Evolutionary conservation across 2,797 vertebrate genomes (phyloP), one percentile per base, ranked within the genome.

Genomic region (Erethizon dorsatum): DNA sequence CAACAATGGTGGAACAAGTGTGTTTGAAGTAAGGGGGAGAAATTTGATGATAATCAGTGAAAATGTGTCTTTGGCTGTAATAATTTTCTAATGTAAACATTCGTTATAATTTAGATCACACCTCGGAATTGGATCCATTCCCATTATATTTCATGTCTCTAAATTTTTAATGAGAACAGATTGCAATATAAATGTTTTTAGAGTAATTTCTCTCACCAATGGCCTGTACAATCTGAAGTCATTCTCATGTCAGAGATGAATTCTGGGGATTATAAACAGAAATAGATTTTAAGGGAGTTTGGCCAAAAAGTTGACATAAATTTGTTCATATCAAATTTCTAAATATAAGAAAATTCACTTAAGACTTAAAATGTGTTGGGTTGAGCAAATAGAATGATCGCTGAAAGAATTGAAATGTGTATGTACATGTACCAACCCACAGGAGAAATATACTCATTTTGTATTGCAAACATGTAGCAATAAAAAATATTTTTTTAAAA

Each of bases 81-180:
- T 63, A 61, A 61, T 65, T 65, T 65, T 56, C 33, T 65, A 33
- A 65, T 65, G 31, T 33, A 65, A 31, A 56, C 17, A 56, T 17
- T 17, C 54, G 17, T 65, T 65, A 65, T 33, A 65, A 33, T 65
- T 65, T 65, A 65, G 26, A 63, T 65, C 11, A 65, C 28, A 5
- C 13, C 28, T 65, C 28, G 22, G 63, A 85, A 26, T 54, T 50
- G 2, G 33, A 41, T 9, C 24, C 24, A 67, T 3, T 6, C 15
- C 7, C 47, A 78, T 5, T 50, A n/a, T 31, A 61, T 0, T 87
- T 33, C 65, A 26, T 54, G 10, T 8, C n/a, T 14, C 52, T 22
- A 15, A 20, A 1, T 45, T 96, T 50, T 91, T 88, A 83, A 93
- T 83, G 31, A 93, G 17, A 96, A 86, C 54, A 59, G 65, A 6